Evolutionary conservation across 2,888 invertebrate species (phyloP).

Genomic region (Tromatobia lineatoria): DNA sequence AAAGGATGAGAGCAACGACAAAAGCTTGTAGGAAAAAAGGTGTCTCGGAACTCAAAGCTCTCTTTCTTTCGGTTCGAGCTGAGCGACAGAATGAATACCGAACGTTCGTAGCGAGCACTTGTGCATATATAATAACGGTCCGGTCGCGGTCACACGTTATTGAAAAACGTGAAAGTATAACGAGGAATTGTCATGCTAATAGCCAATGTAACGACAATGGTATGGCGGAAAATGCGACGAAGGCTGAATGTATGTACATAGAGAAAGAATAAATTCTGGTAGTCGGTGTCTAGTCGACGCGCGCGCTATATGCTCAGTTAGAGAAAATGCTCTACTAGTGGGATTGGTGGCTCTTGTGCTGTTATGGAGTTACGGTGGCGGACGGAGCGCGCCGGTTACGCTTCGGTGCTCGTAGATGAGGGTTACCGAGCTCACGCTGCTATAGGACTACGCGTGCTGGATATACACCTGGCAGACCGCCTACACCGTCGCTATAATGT

Average conservation of each 20-base stretch:
- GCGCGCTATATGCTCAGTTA: background rate
- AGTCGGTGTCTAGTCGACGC: background rate
- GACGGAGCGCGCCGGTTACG: conserved; percentile 50
- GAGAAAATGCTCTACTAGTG: background rate
- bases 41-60: background rate
- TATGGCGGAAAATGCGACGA: conserved; percentile 23
- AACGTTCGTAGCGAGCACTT: background rate
- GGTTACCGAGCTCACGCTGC: conserved; percentile 35
- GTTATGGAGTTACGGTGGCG: conserved; percentile 27
- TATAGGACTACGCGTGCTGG: conserved; percentile 14
- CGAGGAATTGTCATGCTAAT: conserved; percentile 66
- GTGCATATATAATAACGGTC: conserved; percentile 10
- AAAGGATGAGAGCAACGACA: no score
- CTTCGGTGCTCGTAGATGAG: conserved; percentile 50
- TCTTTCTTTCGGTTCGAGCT: background rate
- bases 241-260: background rate
- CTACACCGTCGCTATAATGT: conserved; percentile 36
- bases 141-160: conserved; percentile 29
- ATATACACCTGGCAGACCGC: conserved; percentile 56
- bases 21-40: background rate
- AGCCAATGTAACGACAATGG: conserved; percentile 36
- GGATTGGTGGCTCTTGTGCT: conserved; percentile 15
- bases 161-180: conserved; percentile 52
- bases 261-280: conserved; percentile 5
- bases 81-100: background rate